Base-by-base conservation (phyloP, 2,113 vertebrate genomes). In the Dipodomys merriami region DNA sequence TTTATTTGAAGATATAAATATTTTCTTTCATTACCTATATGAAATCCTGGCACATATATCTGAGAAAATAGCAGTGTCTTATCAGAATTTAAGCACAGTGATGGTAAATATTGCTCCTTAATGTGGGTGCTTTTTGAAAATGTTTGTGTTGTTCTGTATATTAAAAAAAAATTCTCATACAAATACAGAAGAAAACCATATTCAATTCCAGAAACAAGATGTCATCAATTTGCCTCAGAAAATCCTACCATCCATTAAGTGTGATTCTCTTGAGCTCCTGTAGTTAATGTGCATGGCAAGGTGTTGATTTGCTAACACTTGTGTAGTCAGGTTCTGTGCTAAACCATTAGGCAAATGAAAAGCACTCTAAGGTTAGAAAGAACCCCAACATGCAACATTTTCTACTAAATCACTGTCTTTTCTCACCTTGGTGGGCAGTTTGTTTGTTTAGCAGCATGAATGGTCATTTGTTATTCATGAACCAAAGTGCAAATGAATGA, bases 391-490 rank as follows among this genome's bases (percentile, higher is more conserved):
- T 87, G 33, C 86, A 83, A 73, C 22, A 46, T 85, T 81, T 90
- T 60, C 74, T 81, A 53, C 33, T 88, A 80, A 94, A 95, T 92
- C 62, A 80, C 39, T 85, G 35, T 76, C 72, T 84, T 95, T 94
- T 96, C 83, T 95, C 82, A 94, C 79, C 74, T 96, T 92, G 85
- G 74, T 94, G 44, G 53, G 69, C 91, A 39, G 13, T 88, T 94
- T 95, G 57, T 64, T 71, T 90, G 30, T 79, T 91, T 90, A 92
- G 33, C 62, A 87, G 44, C 30, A 82, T 85, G 84, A 96, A 85
- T 86, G 64, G 74, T 91, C 80, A 96, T 84, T 96, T 96, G 84
- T 93, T 91, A 91, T 95, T 93, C 84, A 81, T 88, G 68, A 65
- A 85, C 64, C 83, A 76, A 91, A 85, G 30, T 92, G 76, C 30